Conservation (phyloP, 2,797 vertebrate species). For the Cygnus olor region DNA sequence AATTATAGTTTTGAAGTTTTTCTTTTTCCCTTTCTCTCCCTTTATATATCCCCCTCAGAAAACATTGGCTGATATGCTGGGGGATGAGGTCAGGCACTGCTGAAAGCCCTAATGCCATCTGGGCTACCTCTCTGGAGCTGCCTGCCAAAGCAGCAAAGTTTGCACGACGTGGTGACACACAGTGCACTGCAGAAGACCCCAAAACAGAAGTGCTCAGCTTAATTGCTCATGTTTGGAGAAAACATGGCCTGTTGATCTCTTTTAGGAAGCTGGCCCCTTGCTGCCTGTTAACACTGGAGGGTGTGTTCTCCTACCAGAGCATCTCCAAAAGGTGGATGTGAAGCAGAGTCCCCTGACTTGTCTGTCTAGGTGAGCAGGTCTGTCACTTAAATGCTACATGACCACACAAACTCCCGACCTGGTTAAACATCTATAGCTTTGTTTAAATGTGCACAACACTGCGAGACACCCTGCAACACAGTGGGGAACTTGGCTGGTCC, state of each 20-base stretch:
- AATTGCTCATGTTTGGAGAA: not conserved
- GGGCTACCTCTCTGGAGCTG: not conserved
- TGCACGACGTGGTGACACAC: rapidly evolving
- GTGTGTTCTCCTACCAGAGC: rapidly evolving
- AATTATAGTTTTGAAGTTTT: constrained; percentile 29
- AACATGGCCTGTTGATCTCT: not conserved
- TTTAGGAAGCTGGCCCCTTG: not conserved
- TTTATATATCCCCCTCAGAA: not conserved
- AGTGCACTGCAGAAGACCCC: not conserved
- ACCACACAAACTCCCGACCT: rapidly evolving
- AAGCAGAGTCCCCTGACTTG: not conserved
- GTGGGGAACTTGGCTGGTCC: not conserved
- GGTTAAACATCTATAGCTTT: rapidly evolving
- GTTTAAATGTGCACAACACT: not conserved
- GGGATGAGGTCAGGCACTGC: not conserved
- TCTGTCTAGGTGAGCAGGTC: not conserved
- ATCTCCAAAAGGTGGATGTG: not conserved
- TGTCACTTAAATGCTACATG: not conserved
- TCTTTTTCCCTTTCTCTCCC: not conserved
- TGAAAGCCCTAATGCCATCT: not conserved
- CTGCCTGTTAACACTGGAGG: too few relatives aligned
- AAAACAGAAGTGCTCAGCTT: not conserved
- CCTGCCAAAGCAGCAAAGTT: not conserved
- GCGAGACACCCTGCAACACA: rapidly evolving
- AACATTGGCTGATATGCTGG: not conserved